These are phyloP conservation scores for Piezodorus guildinii DNA, from an alignment of 1,140 invertebrate species.

Conservation along the genomic window DNA sequence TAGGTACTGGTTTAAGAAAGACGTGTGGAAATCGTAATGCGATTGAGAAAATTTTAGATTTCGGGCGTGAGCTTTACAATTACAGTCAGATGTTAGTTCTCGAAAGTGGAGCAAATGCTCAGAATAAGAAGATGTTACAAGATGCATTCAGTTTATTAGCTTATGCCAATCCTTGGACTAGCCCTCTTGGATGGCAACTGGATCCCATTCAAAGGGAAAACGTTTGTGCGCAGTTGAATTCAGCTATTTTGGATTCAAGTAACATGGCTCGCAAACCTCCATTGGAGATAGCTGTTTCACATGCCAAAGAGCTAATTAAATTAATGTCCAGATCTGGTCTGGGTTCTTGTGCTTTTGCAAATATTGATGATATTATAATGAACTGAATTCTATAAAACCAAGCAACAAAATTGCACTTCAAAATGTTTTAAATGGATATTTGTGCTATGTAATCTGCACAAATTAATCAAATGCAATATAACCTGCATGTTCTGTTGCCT, in stretches of 20 bases:
- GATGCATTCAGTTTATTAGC: conserved; percentile 95
- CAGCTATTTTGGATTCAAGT: conserved; percentile 87
- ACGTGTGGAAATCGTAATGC: conserved; percentile 64
- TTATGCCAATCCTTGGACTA: conserved; percentile 94
- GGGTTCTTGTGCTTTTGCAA: conserved; percentile 87
- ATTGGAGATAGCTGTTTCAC: conserved; percentile 79
- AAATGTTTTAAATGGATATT: no score
- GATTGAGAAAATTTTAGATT: conserved; percentile 82
- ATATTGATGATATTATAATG: conserved; percentile 48
- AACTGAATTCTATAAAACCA: no score
- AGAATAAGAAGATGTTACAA: conserved; percentile 69
- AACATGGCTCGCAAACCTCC: conserved; percentile 78
- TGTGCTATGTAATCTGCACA: no score
- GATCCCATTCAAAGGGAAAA: conserved; percentile 84
- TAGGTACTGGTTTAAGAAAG: conserved; percentile 38
- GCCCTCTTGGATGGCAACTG: conserved; percentile 91
- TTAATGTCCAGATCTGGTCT: conserved; percentile 80
- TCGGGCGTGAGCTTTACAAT: conserved; percentile 83
- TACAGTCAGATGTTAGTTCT: conserved; percentile 75
- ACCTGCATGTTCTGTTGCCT: no score
- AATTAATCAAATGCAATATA: no score
- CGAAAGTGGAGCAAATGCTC: conserved; percentile 71
- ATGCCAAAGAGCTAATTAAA: conserved; percentile 74
- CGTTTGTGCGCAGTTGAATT: conserved; percentile 88
- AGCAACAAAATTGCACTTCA: no score